Evolutionary conservation across 2,888 invertebrate genomes (phyloP).

Genomic region (Drosophila anceps): DNA sequence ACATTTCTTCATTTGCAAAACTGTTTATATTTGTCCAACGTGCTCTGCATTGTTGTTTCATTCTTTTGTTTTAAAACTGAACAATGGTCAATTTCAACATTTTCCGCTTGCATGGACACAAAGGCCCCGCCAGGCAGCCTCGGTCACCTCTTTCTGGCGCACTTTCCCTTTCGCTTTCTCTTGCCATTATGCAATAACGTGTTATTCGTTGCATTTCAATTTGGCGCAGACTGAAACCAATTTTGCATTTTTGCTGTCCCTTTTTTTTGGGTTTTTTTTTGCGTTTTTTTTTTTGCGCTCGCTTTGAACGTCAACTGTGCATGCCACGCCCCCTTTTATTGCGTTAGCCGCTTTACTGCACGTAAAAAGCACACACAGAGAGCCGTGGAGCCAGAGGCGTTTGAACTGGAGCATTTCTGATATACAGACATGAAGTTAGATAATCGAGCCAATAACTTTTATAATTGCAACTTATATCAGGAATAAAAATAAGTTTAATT

Average conservation of each 20-base stretch:
- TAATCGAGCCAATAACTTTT: not conserved
- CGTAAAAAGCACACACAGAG: not conserved
- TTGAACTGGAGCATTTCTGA: not conserved
- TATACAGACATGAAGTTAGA: not conserved
- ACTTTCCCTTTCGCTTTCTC: not conserved
- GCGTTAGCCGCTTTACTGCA: constrained; percentile 14
- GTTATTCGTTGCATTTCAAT: constrained; percentile 36
- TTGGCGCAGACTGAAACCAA: constrained; percentile 31
- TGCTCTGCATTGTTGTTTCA: constrained; percentile 4
- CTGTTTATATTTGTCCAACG: constrained; percentile 15
- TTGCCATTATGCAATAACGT: constrained; percentile 5
- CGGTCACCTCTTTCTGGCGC: not conserved
- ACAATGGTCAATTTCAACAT: constrained; percentile 31
- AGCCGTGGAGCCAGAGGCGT: not conserved
- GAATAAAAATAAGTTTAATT: not conserved
- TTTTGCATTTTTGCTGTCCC: constrained; percentile 6
- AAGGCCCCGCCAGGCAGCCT: not conserved
- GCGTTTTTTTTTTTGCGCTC: not conserved
- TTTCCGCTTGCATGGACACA: constrained; percentile 13
- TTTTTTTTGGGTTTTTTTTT: not conserved
- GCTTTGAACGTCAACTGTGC: constrained; percentile 6
- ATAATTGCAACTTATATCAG: not conserved
- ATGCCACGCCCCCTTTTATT: constrained; percentile 34
- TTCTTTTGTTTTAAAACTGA: constrained; percentile 4
- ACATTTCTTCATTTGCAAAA: constrained; percentile 4